Evolutionary conservation across 1,140 invertebrate genomes (phyloP), one percentile per base, ranked within the genome.

Genomic region (Ips nitidus): DNA sequence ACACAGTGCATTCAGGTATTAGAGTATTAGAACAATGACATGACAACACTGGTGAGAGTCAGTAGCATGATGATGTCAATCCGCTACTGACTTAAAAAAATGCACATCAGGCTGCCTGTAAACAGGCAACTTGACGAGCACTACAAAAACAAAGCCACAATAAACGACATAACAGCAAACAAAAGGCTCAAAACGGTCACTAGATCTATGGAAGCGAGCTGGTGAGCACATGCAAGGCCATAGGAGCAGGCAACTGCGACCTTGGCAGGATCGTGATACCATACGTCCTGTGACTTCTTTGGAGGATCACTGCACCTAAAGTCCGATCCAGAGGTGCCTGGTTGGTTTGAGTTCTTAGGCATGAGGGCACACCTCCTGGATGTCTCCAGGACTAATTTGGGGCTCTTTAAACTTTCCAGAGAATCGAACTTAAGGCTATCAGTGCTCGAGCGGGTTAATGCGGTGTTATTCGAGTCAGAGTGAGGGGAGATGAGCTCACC

Each of bases 151-250:
- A 88, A 80, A 80, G 87, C 87, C 77, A 85, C 85, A 80, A 89
- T 84, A 73, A 90, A 84, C 71, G 87, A 88, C 76, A 89, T 84
- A 75, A 89, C 83, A 77, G 88, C 88, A 79, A 90, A 84, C 73
- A 90, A 79, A 76, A 90, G 83, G 79, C 88, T 85, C 75, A 89
- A 82, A 75, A 89, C 80, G 76, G 88, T 86, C 79, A 89, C 82
- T 80, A 87, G 84, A 83, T 90, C 89, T 79, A 86, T 76, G 66
- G 84, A 84, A 75, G 84, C 84, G 78, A 88, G 78, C 80, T 87
- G 85, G 77, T 86, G 84, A 69, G 84, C 83, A 80, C 84, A 85
- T 84, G 86, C 86, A 83, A 88, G 76, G 72, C 86, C 84, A 80
- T 87, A 88, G 72, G 86, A 84, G 79, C 86, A 87, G 84, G 85